Base-by-base conservation (phyloP, 2,797 vertebrate genomes). In the Vultur gryphus region DNA sequence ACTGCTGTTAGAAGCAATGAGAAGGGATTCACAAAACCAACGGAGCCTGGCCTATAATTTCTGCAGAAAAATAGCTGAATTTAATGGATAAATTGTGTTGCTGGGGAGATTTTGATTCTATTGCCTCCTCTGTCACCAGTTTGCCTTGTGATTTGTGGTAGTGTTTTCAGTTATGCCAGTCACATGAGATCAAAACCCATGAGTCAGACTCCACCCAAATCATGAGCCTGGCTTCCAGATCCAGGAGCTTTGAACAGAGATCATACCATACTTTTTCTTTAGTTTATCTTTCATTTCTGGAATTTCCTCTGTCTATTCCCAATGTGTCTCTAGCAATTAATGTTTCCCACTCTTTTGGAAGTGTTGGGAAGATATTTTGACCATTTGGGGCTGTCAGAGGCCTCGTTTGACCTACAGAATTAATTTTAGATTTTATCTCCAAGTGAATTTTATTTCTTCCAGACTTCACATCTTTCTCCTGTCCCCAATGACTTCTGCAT, bases 71-170 rank as follows among this genome's bases (percentile, higher is more conserved):
- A 66, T 23, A 93, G 46, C 61, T 92, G 59, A 73, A 67, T 69
- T 58, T 93, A 95, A 85, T 86, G 89, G 87, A 41, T 84, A 95
- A 93, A 91, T 94, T 87, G 89, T 81, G 89, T 94, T 96, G 82
- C 89, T 85, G 84, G 54, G 92, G 89, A 70, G 92, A 84, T 72
- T 95, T 97, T 94, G 89, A 69, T 89, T 92, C 76, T 69, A 8
- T 89, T 96, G 82, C 58, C 72, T 89, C 21, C 75, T 84, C 82
- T 96, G 93, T 95, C 94, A 96, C 90, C 92, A 95, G 70, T 69
- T 91, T 75, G 94, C 92, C 93, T 93, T 95, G 96, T 97, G 94
- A 96, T 95, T 95, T 96, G 96, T 91, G 94, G 87, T 70, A 84
- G 82, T 6, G 3, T 94, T 96, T 94, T 95, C 73, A 86, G 69